These are phyloP conservation scores for Hemiprocne comata DNA, from an alignment of 2,113 vertebrate species.

Conservation along the genomic window DNA sequence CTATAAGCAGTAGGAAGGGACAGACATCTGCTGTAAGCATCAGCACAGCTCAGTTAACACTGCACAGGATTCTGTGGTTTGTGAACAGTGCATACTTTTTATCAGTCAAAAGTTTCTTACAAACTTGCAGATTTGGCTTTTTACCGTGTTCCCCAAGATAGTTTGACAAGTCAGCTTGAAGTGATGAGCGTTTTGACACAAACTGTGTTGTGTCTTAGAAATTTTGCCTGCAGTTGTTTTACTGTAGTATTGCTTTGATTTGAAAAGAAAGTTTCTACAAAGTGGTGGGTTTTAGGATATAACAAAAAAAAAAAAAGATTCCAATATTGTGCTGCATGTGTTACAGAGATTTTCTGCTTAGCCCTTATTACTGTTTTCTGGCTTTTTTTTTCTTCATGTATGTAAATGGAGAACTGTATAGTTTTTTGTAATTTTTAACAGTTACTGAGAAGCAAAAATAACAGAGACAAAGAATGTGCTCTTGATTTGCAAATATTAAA, in stretches of 20 bases:
- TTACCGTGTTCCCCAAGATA: slow-evolving; percentile 42
- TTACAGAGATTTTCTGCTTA: slow-evolving; percentile 45
- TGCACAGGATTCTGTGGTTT: background rate
- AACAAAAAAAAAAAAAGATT: background rate
- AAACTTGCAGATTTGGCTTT: slow-evolving; percentile 56
- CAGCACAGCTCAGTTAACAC: background rate
- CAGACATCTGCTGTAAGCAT: background rate
- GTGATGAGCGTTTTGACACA: slow-evolving; percentile 71
- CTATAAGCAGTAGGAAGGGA: background rate
- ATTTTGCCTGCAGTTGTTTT: slow-evolving; percentile 70
- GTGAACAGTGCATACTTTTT: background rate
- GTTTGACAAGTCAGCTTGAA: slow-evolving; percentile 68
- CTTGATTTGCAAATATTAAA: background rate
- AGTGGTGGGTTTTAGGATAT: slow-evolving; percentile 32
- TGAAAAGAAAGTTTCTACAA: slow-evolving; percentile 40
- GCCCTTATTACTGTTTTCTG: background rate
- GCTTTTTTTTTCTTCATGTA: background rate
- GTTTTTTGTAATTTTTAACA: slow-evolving; percentile 39
- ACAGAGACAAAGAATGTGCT: slow-evolving; percentile 1
- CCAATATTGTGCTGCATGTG: background rate
- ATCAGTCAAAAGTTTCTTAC: slow-evolving; percentile 12
- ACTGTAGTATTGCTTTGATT: slow-evolving; percentile 56
- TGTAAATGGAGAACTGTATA: background rate
- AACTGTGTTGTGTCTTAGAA: slow-evolving; percentile 29
- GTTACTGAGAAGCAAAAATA: slow-evolving; percentile 18